Conservation (phyloP, 2,113 vertebrate genomes). For the Indri indri region DNA sequence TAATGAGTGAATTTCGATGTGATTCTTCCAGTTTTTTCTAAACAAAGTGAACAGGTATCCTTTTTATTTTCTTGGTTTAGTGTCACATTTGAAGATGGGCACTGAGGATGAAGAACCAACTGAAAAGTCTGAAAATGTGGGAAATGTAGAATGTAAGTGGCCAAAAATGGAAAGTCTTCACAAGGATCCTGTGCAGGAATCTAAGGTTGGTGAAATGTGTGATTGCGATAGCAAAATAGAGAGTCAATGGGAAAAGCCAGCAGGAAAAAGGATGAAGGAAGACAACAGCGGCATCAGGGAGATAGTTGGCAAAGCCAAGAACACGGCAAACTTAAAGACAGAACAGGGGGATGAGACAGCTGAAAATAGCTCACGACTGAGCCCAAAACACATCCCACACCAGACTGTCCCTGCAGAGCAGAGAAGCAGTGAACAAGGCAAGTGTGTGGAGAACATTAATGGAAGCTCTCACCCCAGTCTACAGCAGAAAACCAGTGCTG, state of each 20-base stretch:
- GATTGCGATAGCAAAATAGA: slow-evolving; percentile 54
- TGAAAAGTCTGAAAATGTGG: slow-evolving; percentile 47
- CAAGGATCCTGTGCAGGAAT: slow-evolving; percentile 39
- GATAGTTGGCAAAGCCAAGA: slow-evolving; percentile 54
- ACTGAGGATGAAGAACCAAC: slow-evolving; percentile 66
- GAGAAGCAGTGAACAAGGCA: slow-evolving; percentile 52
- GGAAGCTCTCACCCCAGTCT: slow-evolving; percentile 34
- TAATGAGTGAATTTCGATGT: slow-evolving; percentile 37
- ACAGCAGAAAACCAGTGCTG: slow-evolving; percentile 66
- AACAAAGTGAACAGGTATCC: slow-evolving; percentile 55
- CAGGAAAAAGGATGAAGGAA: slow-evolving; percentile 67
- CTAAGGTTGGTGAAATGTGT: slow-evolving; percentile 40
- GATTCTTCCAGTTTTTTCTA: slow-evolving; percentile 48
- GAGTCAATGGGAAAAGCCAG: slow-evolving; percentile 45
- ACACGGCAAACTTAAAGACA: slow-evolving; percentile 51
- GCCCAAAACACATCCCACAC: neutral
- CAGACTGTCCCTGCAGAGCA: slow-evolving; percentile 22
- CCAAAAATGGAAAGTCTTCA: slow-evolving; percentile 57
- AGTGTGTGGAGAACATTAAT: slow-evolving; percentile 65
- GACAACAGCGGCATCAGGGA: slow-evolving; percentile 48
- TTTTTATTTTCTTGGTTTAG: slow-evolving; percentile 76
- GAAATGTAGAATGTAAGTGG: slow-evolving; percentile 57
- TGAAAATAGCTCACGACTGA: slow-evolving; percentile 53
- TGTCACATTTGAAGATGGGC: slow-evolving; percentile 72
- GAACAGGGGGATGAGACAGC: slow-evolving; percentile 54